Conservation (phyloP, 2,113 vertebrate genomes). For the Eurypyga helias region DNA sequence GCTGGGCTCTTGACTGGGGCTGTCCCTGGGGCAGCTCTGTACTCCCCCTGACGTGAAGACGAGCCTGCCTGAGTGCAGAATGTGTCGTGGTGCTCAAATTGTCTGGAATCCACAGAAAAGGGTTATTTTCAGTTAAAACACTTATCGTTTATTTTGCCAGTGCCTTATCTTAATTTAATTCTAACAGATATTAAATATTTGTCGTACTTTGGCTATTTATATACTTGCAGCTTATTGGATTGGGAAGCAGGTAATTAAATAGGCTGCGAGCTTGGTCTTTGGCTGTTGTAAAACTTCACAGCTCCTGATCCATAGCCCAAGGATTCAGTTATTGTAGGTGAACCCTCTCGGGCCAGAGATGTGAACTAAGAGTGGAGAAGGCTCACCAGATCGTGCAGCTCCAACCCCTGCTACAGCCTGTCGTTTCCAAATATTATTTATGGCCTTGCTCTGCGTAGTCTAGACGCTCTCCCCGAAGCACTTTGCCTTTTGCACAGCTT, state of each 20-base stretch:
- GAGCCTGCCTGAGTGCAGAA: not conserved
- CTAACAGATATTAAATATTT: conserved; percentile 40
- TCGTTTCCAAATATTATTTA: conserved; percentile 21
- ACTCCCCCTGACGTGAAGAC: not conserved
- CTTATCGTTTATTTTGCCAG: not conserved
- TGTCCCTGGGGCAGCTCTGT: not conserved
- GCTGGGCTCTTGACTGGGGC: not conserved
- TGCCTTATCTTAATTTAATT: conserved; percentile 51
- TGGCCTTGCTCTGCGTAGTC: conserved; percentile 23
- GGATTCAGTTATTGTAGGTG: not conserved
- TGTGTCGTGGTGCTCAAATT: not conserved
- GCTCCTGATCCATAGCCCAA: not conserved
- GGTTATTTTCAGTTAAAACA: conserved; percentile 22
- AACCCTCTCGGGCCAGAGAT: not conserved
- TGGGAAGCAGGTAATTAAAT: conserved; percentile 33
- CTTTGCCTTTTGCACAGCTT: conserved; percentile 34
- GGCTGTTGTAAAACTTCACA: not conserved
- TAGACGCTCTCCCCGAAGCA: conserved; percentile 31
- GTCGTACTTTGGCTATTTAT: conserved; percentile 27
- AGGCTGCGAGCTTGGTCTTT: not conserved
- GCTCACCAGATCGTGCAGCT: not conserved
- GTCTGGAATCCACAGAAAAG: conserved; percentile 1
- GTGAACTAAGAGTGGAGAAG: not conserved
- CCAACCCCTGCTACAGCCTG: not conserved
- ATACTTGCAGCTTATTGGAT: conserved; percentile 20